These are phyloP conservation scores for Ptilonorhynchus violaceus DNA, from an alignment of 2,113 vertebrate species.

Conservation along the genomic window DNA sequence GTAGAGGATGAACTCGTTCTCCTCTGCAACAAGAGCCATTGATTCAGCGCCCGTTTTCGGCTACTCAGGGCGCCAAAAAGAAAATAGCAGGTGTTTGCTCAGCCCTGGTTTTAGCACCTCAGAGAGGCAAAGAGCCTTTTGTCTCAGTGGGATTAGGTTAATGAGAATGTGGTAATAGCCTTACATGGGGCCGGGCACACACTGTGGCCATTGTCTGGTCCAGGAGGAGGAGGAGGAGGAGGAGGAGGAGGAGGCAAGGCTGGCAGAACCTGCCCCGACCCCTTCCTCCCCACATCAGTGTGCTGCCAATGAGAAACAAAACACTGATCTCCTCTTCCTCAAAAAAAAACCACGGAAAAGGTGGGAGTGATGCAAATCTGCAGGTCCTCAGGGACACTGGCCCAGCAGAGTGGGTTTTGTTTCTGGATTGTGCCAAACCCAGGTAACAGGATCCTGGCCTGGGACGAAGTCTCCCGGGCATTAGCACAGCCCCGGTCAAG, in stretches of 20 bases:
- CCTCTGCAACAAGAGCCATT: conserved; percentile 77
- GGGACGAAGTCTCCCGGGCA: background rate
- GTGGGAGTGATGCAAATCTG: background rate
- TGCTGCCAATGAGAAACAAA: background rate
- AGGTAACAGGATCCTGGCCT: background rate
- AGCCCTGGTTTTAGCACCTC: background rate
- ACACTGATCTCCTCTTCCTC: background rate
- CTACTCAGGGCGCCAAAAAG: background rate
- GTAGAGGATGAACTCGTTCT: conserved; percentile 96
- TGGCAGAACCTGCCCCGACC: background rate
- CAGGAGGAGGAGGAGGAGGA: background rate
- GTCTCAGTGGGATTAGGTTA: background rate
- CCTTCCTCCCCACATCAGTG: background rate
- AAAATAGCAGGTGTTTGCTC: background rate
- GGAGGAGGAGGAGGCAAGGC: background rate
- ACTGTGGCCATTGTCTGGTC: background rate
- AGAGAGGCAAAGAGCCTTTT: background rate
- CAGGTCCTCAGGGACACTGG: background rate
- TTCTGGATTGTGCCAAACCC: background rate
- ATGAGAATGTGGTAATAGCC: background rate
- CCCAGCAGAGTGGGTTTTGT: background rate
- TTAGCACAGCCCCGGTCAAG: background rate
- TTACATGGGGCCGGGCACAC: background rate
- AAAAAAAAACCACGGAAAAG: background rate
- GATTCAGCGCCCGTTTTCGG: background rate